Percentiles rank a stretch among this genome's conserved stretches.
These are phyloP conservation scores for Sebastolobus alascanus DNA, from an alignment of 2,797 vertebrate genomes.

Conservation along the genomic window DNA sequence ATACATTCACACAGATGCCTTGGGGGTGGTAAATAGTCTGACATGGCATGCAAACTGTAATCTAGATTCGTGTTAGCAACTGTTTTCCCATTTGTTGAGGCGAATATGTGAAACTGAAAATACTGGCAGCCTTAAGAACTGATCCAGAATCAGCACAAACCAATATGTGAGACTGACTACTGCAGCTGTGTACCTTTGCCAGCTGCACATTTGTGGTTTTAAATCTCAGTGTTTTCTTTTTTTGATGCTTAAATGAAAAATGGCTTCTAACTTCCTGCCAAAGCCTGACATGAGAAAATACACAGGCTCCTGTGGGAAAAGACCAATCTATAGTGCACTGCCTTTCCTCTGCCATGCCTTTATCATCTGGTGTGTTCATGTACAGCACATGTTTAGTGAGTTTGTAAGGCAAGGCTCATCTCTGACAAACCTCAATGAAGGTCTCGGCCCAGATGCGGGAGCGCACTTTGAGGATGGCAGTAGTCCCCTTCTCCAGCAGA, in stretches of 20 bases:
- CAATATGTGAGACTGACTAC: constrained; percentile 34
- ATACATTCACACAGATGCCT: constrained; percentile 63
- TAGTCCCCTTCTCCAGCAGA: constrained; percentile 87
- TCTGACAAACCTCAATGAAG: constrained; percentile 86
- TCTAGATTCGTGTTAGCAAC: constrained; percentile 34
- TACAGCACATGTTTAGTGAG: constrained; percentile 1
- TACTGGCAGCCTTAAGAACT: constrained; percentile 27
- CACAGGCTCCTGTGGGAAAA: constrained; percentile 40
- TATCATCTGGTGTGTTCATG: constrained; percentile 41
- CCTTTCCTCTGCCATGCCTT: constrained; percentile 17
- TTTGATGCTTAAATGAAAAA: constrained; percentile 40
- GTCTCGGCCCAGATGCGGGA: constrained; percentile 91
- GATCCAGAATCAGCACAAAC: constrained; percentile 51
- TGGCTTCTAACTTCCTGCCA: constrained; percentile 49
- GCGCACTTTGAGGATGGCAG: constrained; percentile 87
- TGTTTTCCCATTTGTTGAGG: constrained; percentile 45
- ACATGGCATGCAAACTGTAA: constrained; percentile 10
- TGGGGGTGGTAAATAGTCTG: constrained; percentile 52
- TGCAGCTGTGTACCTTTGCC: constrained; percentile 41
- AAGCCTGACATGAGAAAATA: constrained; percentile 62
- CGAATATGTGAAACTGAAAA: constrained; percentile 40
- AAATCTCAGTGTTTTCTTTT: constrained; percentile 32
- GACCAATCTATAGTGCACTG: constrained; percentile 21
- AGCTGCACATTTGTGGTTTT: constrained; percentile 53
- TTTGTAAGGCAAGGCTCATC: constrained; percentile 15